Percentiles rank a stretch among this genome's conserved stretches.
phyloP scores from a whole-genome alignment of 2,113 vertebrate genomes.

The Ammodytes dubius region DNA sequence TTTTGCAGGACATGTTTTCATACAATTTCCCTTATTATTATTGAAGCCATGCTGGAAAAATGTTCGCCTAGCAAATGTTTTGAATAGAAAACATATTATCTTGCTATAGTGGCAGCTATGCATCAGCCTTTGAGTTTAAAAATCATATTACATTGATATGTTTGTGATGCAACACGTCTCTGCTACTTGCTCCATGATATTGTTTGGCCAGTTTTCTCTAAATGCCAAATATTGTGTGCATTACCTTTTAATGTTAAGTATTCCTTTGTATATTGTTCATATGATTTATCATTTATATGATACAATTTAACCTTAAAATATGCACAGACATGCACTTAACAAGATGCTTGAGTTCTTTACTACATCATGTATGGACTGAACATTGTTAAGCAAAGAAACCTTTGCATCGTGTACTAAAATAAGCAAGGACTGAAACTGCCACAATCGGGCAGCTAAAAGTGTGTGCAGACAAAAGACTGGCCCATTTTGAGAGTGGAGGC shows the following conservation, averaged over 20 bases:
- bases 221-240: neutral
- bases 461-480: conserved; percentile 66
- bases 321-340: neutral
- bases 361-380: neutral
- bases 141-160: neutral
- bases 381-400: conserved; percentile 20
- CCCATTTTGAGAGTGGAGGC: conserved; percentile 68
- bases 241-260: neutral
- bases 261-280: neutral
- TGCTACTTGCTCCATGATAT: neutral
- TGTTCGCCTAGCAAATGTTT: neutral
- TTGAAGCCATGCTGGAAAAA: neutral
- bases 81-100: neutral
- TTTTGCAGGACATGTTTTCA: neutral
- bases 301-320: neutral
- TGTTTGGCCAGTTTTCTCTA: too few relatives aligned
- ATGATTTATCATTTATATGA: neutral
- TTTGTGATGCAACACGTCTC: neutral
- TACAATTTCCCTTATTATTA: neutral
- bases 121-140: conserved; percentile 1
- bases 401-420: conserved; percentile 30
- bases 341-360: neutral
- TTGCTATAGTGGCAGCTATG: neutral
- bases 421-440: conserved; percentile 40
- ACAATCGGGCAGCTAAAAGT: conserved; percentile 47